Base-by-base conservation (phyloP, 2,113 vertebrate genomes). In the Spheniscus mendiculus region DNA sequence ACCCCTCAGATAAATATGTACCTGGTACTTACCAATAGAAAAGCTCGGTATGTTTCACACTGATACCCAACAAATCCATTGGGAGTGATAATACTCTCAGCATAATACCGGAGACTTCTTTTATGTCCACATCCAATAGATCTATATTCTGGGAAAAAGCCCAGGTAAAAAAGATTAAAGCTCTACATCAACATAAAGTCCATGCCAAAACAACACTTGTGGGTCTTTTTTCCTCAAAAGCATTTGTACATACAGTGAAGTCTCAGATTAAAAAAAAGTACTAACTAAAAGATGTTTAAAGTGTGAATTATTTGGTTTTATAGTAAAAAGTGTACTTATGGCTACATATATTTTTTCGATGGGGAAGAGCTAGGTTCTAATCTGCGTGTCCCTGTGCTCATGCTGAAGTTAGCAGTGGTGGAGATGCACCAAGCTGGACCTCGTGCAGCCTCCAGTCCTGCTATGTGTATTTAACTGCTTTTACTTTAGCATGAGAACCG, bases 41-140 rank as follows among this genome's bases (percentile, higher is more conserved):
- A 98, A 38, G 27, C 59, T 84, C 1, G 8, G 12, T 98, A 98
- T 11, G 91, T 88, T 58, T 95, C 89, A 88, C 97, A 97, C n/a
- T 1, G 87, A 26, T 97, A 97, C 14, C 97, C 96, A 58, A 79
- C 94, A 96, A 97, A 97, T 15, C 97, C 97, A 34, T 87, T 21
- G 3, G 93, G 96, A 69, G n/a, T 95, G 38, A 83, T 52, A 69
- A 97, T 96, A 13, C 97, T 97, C 71, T 97, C 97, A 83, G 94
- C 90, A 22, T 97, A 97, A 55, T 97, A 97, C 19, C 21, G 66
- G 74, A 97, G 93, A 40, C 97, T 97, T 87, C 97, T 96, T 92
- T 97, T 97, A 52, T 97, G 97, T 22, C 90, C 96, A 76, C 97
- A 97, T 63, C 96, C 97, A 53, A 95, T 11, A 72, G 90, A 58